Conservation (phyloP, 1,140 invertebrate species). For the Habropoda laboriosa region DNA sequence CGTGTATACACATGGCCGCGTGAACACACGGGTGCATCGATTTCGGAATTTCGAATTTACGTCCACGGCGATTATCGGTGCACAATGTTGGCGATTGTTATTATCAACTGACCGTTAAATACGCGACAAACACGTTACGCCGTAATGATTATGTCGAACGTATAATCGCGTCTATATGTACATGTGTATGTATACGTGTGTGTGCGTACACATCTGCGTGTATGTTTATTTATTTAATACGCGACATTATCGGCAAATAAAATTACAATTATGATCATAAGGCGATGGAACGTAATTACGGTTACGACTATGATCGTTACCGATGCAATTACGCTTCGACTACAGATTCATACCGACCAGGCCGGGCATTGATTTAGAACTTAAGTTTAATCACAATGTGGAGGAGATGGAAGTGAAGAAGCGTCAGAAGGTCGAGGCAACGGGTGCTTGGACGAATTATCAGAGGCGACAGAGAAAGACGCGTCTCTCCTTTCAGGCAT, state of each 20-base stretch:
- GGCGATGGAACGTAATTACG: conserved; percentile 1
- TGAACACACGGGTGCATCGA: neutral
- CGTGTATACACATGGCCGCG: neutral
- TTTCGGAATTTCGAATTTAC: conserved; percentile 25
- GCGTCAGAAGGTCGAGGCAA: conserved; percentile 18
- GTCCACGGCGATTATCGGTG: neutral
- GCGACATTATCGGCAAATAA: conserved; percentile 18
- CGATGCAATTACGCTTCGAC: neutral
- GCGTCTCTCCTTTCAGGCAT: conserved; percentile 59
- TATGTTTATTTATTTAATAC: neutral
- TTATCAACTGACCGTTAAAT: conserved; percentile 31
- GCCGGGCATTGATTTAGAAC: conserved; percentile 3
- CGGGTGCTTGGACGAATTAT: conserved; percentile 56
- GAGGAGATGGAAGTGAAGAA: neutral
- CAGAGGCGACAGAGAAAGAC: conserved; percentile 50
- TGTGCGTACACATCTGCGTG: too few relatives aligned
- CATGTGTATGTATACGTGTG: too few relatives aligned
- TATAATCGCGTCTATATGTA: neutral
- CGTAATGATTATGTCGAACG: neutral
- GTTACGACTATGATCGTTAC: neutral
- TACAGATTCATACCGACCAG: neutral
- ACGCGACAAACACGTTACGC: conserved; percentile 15
- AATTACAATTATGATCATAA: conserved; percentile 15
- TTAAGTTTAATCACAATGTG: conserved; percentile 26
- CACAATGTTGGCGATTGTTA: conserved; percentile 14